Base-by-base conservation (phyloP, 2,888 invertebrate genomes). In the Perizoma flavofasciatum region DNA sequence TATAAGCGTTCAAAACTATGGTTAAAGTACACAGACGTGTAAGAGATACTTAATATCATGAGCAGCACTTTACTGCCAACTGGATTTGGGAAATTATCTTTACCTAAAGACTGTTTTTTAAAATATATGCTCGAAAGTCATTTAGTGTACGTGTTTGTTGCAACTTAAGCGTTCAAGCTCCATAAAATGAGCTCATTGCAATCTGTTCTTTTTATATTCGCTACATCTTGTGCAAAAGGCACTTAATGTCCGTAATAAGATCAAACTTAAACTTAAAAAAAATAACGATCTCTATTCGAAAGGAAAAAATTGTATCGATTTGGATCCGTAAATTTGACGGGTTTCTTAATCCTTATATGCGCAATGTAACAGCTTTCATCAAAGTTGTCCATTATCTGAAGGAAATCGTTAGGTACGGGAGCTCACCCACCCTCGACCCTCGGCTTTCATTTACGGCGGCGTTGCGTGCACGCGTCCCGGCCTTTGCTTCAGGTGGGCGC, bases 351-450 rank as follows among this genome's bases (percentile, higher is more conserved):
- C 87, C 83, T 84, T 85, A 83, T 85, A 89, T 89, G 82, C 87
- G 86, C 83, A 85, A 79, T 78, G 82, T 82, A 85, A 79, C 83
- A 82, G 88, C 87, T 89, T 91, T 88, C 89, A 88, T 89, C 88
- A 89, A 87, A 89, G 85, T 88, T 89, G 86, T 83, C 88, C 84
- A 90, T 90, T 90, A 90, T 89, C 88, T 88, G 84, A 80, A 88
- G 90, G 89, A 89, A 91, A 91, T 89, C 89, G 89, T 91, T 90
- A 89, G 87, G 22, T 22, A 22, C 84, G 86, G 86, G 83, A 83
- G 81, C 82, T 88, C 82, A 77, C 86, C 85, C 86, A 80, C 83
- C 85, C 87, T 85, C 87, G 78, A 79, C 82, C 84, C 86, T 70
- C 79, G 82, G 81, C 83, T 87, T 89, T 88, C 89, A 86, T 88